Percentiles rank a stretch among this genome's conserved stretches.
Conservation (phyloP, 2,797 vertebrate species). For the Margarornis squamiger region DNA sequence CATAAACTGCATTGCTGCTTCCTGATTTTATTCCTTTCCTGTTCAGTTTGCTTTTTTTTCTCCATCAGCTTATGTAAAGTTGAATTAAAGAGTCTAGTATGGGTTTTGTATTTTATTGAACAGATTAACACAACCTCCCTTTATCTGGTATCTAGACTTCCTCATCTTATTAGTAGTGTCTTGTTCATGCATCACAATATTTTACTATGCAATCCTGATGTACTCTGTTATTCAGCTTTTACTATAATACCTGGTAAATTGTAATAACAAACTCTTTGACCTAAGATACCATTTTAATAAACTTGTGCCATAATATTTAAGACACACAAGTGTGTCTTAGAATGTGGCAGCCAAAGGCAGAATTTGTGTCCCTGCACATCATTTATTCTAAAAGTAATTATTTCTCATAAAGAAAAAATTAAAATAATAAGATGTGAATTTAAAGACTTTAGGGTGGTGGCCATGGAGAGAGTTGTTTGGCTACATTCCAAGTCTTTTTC, state of each 20-base stretch:
- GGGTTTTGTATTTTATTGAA: background rate
- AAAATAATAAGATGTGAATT: background rate
- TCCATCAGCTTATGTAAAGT: background rate
- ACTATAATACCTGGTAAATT: background rate
- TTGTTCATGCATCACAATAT: background rate
- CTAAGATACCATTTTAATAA: background rate
- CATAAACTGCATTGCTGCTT: background rate
- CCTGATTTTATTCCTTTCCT: background rate
- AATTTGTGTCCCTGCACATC: background rate
- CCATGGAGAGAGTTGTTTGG: background rate
- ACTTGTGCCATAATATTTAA: background rate
- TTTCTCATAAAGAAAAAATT: background rate
- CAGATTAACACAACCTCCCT: background rate
- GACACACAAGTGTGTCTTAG: background rate
- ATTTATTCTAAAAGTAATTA: background rate
- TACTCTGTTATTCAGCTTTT: background rate
- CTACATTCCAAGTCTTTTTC: background rate
- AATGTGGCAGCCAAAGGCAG: background rate
- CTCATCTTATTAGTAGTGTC: background rate
- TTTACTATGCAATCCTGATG: background rate
- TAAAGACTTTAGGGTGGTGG: background rate
- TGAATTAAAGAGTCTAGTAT: background rate
- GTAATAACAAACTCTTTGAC: background rate
- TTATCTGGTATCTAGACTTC: background rate
- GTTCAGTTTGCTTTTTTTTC: background rate